Evolutionary conservation across 2,797 vertebrate species (phyloP).

Genomic region (Heteromormyrus szaboi): DNA sequence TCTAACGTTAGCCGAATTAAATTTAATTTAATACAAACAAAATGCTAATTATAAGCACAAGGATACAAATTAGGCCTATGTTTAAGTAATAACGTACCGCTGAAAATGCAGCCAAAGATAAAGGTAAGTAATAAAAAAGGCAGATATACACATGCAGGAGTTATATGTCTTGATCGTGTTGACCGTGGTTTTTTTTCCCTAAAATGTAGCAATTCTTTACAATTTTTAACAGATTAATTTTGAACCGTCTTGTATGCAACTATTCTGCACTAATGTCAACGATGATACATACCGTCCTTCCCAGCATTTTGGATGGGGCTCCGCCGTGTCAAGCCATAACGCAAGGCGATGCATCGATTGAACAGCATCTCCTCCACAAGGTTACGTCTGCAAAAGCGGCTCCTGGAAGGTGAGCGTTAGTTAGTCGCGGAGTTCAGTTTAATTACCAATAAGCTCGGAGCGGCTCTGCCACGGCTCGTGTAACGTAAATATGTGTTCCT

Average conservation of each 20-base stretch:
- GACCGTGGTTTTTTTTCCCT: not conserved
- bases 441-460: constrained; percentile 63
- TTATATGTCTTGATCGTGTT: not conserved
- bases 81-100: not conserved
- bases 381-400: constrained; percentile 52
- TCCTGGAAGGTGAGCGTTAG: constrained; percentile 76
- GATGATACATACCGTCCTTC: constrained; percentile 61
- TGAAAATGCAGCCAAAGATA: not conserved
- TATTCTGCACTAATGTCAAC: not conserved
- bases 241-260: not conserved
- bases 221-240: not conserved
- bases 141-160: not conserved
- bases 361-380: constrained; percentile 63
- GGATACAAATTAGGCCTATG: not conserved
- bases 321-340: constrained; percentile 60
- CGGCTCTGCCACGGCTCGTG: constrained; percentile 49
- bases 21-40: not conserved
- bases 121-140: not conserved
- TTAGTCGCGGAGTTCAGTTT: constrained; percentile 69
- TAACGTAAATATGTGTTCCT: constrained; percentile 56
- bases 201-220: not conserved
- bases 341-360: constrained; percentile 52
- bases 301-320: constrained; percentile 74
- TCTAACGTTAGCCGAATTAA: not conserved
- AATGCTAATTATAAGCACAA: not conserved